Evolutionary conservation across 2,113 vertebrate species (phyloP).

Genomic region (Cyanoderma ruficeps): DNA sequence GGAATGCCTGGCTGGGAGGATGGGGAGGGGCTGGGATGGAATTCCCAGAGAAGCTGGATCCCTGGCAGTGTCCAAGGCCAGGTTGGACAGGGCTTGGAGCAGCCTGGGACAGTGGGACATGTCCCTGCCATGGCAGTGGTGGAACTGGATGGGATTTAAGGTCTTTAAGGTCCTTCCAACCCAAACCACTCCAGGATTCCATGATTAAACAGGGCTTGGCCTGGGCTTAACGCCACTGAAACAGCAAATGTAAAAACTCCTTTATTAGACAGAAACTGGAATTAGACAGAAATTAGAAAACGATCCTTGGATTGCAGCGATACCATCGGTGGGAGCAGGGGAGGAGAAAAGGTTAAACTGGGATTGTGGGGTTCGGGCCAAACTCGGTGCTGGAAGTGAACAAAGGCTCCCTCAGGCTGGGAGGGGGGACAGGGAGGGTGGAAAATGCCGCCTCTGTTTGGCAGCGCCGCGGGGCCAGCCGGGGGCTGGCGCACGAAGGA

Average conservation of each 20-base stretch:
- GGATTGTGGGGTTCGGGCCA: accelerated
- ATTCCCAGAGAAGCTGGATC: background rate
- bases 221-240: background rate
- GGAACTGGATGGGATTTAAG: background rate
- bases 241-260: background rate
- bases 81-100: background rate
- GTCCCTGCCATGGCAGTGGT: too few relatives aligned
- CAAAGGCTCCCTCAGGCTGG: background rate
- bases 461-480: background rate
- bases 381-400: background rate
- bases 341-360: background rate
- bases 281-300: background rate
- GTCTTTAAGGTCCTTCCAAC: too few relatives aligned
- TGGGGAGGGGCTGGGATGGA: background rate
- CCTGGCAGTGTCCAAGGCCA: background rate
- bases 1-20: background rate
- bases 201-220: background rate
- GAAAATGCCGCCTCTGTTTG: background rate
- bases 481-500: background rate
- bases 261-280: conserved; percentile 6
- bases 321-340: accelerated
- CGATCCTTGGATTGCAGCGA: accelerated
- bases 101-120: accelerated
- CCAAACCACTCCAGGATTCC: background rate
- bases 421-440: background rate